These are phyloP conservation scores for Pantherophis alleghaniensis DNA, from an alignment of 2,797 vertebrate species.

Conservation along the genomic window DNA sequence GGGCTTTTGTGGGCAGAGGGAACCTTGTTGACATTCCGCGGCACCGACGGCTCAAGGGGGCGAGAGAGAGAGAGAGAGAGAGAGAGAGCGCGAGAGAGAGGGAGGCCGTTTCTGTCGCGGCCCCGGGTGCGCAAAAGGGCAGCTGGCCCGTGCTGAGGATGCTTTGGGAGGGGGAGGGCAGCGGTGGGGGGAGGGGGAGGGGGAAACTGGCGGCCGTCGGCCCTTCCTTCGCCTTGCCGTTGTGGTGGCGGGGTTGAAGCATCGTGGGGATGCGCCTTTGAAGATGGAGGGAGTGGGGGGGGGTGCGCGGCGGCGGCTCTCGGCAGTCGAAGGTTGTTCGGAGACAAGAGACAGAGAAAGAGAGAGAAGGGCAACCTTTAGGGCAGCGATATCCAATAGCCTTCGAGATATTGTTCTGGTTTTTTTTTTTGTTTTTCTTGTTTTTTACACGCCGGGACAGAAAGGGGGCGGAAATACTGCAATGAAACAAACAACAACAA, in stretches of 20 bases:
- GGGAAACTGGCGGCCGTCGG: background rate
- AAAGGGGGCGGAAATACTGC: constrained; percentile 30
- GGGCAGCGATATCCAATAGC: background rate
- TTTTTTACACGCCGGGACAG: background rate
- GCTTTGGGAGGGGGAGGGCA: background rate
- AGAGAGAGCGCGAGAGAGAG: background rate
- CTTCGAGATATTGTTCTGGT: background rate
- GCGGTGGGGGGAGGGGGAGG: too few species aligned
- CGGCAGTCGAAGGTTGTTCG: background rate
- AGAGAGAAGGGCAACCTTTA: background rate
- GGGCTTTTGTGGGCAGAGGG: background rate
- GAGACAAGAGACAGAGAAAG: background rate
- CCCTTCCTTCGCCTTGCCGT: background rate
- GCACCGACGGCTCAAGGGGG: background rate
- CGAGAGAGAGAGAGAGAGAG: too few species aligned
- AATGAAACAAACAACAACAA: background rate
- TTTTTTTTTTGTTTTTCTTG: too few species aligned
- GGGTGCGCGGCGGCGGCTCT: fast-evolving
- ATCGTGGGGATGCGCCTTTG: background rate
- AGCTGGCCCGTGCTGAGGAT: background rate
- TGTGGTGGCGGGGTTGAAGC: background rate
- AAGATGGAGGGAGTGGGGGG: background rate
- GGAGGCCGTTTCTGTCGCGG: background rate
- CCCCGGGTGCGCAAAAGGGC: background rate
- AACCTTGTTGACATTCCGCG: background rate